Evolutionary conservation across 2,113 vertebrate species (phyloP).

Genomic region (rat (Rattus norvegicus)): DNA sequence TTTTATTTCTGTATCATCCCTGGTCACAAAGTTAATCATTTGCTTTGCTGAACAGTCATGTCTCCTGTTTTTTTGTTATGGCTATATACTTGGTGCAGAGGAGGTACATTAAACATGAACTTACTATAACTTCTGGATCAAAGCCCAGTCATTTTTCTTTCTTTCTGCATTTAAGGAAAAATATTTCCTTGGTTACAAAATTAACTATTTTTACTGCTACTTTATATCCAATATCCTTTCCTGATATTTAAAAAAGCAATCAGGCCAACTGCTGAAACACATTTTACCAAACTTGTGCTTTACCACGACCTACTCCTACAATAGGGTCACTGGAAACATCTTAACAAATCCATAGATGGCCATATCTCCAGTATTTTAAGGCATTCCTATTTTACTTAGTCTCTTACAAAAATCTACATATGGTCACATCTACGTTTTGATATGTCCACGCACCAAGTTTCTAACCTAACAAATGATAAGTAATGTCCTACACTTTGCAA

Average conservation of each 20-base stretch:
- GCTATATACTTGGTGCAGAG: neutral
- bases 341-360: neutral
- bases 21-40: neutral
- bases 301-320: neutral
- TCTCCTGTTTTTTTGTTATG: neutral
- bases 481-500: neutral
- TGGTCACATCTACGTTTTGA: neutral
- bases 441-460: neutral
- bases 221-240: neutral
- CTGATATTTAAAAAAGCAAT: neutral
- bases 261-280: neutral
- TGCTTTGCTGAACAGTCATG: neutral
- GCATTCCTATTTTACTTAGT: neutral
- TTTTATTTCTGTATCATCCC: neutral
- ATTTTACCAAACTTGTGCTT: neutral
- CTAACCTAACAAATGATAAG: neutral
- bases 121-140: neutral
- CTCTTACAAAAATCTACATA: neutral
- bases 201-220: neutral
- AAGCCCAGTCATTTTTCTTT: slow-evolving; percentile 11
- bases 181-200: neutral
- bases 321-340: neutral
- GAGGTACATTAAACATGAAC: neutral
- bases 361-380: neutral
- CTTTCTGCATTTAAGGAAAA: slow-evolving; percentile 20